Conservation (phyloP, 2,888 invertebrate genomes). For the Clusia tigrina region DNA sequence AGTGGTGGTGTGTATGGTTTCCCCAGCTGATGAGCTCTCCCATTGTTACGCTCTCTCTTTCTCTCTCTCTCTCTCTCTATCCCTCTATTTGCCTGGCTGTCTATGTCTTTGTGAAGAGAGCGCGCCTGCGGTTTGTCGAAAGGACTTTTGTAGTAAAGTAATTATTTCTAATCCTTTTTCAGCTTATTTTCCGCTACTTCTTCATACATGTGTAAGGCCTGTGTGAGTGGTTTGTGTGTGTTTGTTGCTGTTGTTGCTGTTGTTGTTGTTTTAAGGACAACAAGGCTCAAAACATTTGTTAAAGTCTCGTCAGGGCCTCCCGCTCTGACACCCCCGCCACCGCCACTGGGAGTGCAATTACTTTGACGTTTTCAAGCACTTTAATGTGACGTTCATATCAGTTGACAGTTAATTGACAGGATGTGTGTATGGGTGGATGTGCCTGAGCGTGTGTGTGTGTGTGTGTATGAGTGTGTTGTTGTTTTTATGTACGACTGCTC, state of each 20-base stretch:
- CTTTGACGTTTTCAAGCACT: slow-evolving; percentile 20
- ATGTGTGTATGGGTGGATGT: not conserved
- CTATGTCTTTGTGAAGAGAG: too few species aligned
- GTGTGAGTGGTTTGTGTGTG: too few species aligned
- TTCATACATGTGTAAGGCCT: not conserved
- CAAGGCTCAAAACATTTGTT: not conserved
- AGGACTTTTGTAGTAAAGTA: not conserved
- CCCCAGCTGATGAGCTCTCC: too few species aligned
- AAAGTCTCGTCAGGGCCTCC: not conserved
- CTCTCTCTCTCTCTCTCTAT: too few species aligned
- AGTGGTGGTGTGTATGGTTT: not conserved
- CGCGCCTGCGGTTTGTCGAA: not conserved
- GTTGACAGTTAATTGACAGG: slow-evolving; percentile 54
- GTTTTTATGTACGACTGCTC: too few species aligned
- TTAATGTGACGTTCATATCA: slow-evolving; percentile 39
- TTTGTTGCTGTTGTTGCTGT: too few species aligned
- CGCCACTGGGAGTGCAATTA: slow-evolving; percentile 7
- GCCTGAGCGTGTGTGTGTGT: not conserved
- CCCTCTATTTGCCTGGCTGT: too few species aligned
- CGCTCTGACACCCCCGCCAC: not conserved
- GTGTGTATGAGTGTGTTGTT: not conserved
- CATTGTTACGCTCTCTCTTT: too few species aligned
- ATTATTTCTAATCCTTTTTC: not conserved
- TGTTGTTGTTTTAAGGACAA: too few species aligned
- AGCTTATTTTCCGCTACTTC: not conserved